These are phyloP conservation scores for Chaetorhynchus papuensis DNA, from an alignment of 2,113 vertebrate species.

Conservation along the genomic window DNA sequence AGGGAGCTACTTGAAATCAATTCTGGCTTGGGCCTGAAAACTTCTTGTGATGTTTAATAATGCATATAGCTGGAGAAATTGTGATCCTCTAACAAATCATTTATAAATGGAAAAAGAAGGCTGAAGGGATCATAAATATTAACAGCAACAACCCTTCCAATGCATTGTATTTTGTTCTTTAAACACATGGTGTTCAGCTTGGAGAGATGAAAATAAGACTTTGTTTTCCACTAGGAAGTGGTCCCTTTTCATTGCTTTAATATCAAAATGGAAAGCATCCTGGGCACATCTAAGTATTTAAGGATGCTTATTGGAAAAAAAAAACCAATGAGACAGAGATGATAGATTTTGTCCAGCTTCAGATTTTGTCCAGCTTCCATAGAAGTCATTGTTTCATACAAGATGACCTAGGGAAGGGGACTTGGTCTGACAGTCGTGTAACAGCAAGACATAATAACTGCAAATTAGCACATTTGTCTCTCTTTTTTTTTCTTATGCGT, in stretches of 20 bases:
- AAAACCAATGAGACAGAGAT: neutral
- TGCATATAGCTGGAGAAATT: neutral
- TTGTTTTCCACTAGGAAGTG: neutral
- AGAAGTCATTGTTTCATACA: neutral
- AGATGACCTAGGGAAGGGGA: neutral
- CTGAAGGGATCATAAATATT: constrained; percentile 2
- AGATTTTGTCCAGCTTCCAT: neutral
- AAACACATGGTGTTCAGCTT: neutral
- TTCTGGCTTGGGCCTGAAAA: neutral
- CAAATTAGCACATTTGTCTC: neutral
- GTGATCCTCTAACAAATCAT: constrained; percentile 14
- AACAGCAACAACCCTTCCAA: neutral
- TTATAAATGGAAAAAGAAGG: constrained; percentile 36
- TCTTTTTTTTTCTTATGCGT: neutral
- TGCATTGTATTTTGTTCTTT: neutral
- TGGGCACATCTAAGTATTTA: neutral
- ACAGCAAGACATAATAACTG: no score
- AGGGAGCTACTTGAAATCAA: neutral
- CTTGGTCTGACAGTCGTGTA: neutral
- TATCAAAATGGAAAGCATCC: neutral
- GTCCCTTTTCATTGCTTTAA: neutral
- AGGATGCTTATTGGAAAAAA: neutral
- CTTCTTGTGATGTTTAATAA: neutral
- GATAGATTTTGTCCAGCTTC: neutral
- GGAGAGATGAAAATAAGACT: neutral